Percentiles rank a stretch among this genome's conserved stretches.
Conservation (phyloP, 2,797 vertebrate genomes). For the Gobionotothen gibberifrons region DNA sequence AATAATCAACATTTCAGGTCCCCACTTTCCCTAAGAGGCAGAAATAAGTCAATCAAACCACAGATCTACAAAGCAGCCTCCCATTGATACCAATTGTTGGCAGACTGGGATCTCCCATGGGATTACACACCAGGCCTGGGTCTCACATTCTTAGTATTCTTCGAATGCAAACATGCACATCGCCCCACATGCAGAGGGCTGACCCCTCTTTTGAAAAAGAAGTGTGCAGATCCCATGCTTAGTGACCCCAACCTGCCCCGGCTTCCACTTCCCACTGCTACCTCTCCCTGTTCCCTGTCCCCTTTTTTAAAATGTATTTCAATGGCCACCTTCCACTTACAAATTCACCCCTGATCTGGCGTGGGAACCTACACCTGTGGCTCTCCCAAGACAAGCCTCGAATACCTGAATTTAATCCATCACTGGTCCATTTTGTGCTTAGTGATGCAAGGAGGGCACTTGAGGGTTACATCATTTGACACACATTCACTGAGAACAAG, state of each 20-base stretch:
- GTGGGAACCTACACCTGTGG: conserved; percentile 87
- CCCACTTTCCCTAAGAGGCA: conserved; percentile 23
- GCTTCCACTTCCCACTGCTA: conserved; percentile 75
- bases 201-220: conserved; percentile 73
- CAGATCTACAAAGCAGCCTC: conserved; percentile 38
- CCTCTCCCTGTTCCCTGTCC: conserved; percentile 56
- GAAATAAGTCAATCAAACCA: conserved; percentile 66
- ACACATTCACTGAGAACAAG: conserved; percentile 14
- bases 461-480: conserved; percentile 10
- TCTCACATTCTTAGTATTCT: conserved; percentile 81
- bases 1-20: conserved; percentile 15
- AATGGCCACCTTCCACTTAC: conserved; percentile 60
- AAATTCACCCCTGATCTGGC: conserved; percentile 55
- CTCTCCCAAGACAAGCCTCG: conserved; percentile 61
- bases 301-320: conserved; percentile 56
- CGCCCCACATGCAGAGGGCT: conserved; percentile 68
- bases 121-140: conserved; percentile 74
- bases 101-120: conserved; percentile 64
- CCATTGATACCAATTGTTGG: conserved; percentile 58
- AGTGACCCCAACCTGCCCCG: conserved; percentile 75
- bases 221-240: conserved; percentile 77
- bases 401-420: not conserved
- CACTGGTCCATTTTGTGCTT: not conserved
- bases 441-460: not conserved
- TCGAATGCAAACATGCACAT: conserved; percentile 72